Evolutionary conservation across 2,888 invertebrate genomes (phyloP), one percentile per base, ranked within the genome.

Genomic region (Mechanitis mazaeus): DNA sequence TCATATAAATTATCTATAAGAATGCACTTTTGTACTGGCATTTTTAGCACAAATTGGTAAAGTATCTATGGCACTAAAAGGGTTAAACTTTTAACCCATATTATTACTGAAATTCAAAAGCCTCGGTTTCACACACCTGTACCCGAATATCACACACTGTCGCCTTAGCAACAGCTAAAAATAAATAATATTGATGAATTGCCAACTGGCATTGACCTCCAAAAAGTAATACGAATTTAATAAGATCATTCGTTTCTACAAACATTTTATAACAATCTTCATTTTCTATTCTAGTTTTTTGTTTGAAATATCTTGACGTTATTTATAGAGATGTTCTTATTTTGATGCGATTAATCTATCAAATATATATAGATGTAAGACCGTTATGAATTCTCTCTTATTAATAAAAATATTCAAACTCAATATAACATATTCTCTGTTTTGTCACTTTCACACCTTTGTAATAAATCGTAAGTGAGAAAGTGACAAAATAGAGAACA

Each of bases 331-430:
- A 62, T 57, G 63, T 60, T 66, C 63, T 53, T 65, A 54, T 66
- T 69, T 71, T 61, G 64, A 68, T 57, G 59, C 50, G 56, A 58
- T 33, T 60, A 64, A 66, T 20, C 20, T 20, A 66, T 68, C 60
- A 54, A 65, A 63, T 57, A 57, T 63, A 63, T 63, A 42, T 56
- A 54, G 50, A 46, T 55, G 47, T 31, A 38, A 63, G 58, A 20
- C 47, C 60, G 50, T 59, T 54, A 58, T 56, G 65, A 65, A 65
- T 65, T 50, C 20, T 20, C 20, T 20, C 20, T 20, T 20, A 20
- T 20, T 20, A 20, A 20, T 20, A 20, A 20, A 20, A 20, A 20
- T 20, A 20, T 20, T 20, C 20, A 20, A 20, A 20, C 20, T 20
- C 20, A 20, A 20, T 20, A 20, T 20, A 20, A 20, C 20, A 20